A percentile compares a stretch with the other conserved stretches of the same genome.
Conservation (phyloP, 1,140 invertebrate species). For the Drosophila simulans region DNA sequence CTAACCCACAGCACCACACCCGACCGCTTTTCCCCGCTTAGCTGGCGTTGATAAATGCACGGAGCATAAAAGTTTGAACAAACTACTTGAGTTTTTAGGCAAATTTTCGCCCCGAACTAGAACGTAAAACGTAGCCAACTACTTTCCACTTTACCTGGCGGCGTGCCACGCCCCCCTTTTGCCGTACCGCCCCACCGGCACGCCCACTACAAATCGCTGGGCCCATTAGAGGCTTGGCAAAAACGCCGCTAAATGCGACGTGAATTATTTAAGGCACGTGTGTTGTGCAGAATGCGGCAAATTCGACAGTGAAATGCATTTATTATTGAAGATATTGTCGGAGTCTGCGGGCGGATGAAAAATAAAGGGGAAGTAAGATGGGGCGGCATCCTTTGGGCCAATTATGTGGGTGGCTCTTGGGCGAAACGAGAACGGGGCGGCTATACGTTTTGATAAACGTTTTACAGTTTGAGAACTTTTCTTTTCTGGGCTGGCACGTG, state of each 20-base stretch:
- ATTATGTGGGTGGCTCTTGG: constrained; percentile 27
- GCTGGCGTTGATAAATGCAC: constrained; percentile 76
- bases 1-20: neutral
- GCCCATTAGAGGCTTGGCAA: constrained; percentile 59
- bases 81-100: constrained; percentile 81
- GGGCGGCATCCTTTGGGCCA: constrained; percentile 53
- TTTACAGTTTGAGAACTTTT: constrained; percentile 82
- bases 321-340: constrained; percentile 77
- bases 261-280: constrained; percentile 83
- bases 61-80: constrained; percentile 72
- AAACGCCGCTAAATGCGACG: constrained; percentile 77
- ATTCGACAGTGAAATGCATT: constrained; percentile 82
- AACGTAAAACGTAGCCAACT: constrained; percentile 70
- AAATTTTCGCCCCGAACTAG: constrained; percentile 76
- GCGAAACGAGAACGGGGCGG: too few relatives aligned
- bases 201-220: constrained; percentile 57
- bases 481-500: constrained; percentile 69
- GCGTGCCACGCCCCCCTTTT: constrained; percentile 51
- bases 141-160: constrained; percentile 78
- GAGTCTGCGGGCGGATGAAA: constrained; percentile 26
- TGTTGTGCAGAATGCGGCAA: constrained; percentile 80
- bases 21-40: constrained; percentile 16
- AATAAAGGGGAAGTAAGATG: constrained; percentile 3
- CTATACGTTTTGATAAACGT: constrained; percentile 74
- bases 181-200: neutral